Percentiles rank a stretch among this genome's conserved stretches.
These are phyloP conservation scores for Chiroxiphia lanceolata DNA, from an alignment of 2,797 vertebrate species.

Conservation along the genomic window DNA sequence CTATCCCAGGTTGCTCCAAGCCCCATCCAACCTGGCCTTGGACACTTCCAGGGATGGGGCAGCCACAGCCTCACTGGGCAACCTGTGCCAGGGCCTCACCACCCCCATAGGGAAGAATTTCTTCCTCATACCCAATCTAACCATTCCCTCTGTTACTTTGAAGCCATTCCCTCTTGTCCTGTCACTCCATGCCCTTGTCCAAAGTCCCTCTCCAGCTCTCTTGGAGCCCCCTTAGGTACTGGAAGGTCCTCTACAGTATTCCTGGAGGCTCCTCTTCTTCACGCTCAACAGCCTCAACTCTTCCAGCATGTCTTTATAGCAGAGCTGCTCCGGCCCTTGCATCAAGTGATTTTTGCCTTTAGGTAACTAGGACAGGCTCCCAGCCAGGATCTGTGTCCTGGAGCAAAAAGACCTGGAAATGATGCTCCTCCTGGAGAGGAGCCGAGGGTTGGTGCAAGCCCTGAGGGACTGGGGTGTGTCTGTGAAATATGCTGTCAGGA, in stretches of 20 bases:
- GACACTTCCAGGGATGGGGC: not conserved
- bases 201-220: not conserved
- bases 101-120: not conserved
- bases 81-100: not conserved
- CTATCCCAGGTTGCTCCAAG: not conserved
- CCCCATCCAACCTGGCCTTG: not conserved
- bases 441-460: not conserved
- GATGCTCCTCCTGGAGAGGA: not conserved
- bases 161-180: not conserved
- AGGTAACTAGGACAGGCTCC: not conserved
- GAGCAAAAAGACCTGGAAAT: not conserved
- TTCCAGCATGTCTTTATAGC: not conserved
- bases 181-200: not conserved
- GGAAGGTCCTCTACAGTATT: not conserved
- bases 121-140: not conserved
- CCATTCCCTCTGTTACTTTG: not conserved
- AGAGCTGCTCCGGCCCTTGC: not conserved
- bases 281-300: not conserved
- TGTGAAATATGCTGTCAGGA: not conserved
- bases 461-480: not conserved
- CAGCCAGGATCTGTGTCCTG: not conserved
- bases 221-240: not conserved
- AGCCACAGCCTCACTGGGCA: not conserved
- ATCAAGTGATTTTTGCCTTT: not conserved
- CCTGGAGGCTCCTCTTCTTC: not conserved